Evolutionary conservation across 1,140 invertebrate species (phyloP), one percentile per base, ranked within the genome.

Genomic region (Bombus confusus): DNA sequence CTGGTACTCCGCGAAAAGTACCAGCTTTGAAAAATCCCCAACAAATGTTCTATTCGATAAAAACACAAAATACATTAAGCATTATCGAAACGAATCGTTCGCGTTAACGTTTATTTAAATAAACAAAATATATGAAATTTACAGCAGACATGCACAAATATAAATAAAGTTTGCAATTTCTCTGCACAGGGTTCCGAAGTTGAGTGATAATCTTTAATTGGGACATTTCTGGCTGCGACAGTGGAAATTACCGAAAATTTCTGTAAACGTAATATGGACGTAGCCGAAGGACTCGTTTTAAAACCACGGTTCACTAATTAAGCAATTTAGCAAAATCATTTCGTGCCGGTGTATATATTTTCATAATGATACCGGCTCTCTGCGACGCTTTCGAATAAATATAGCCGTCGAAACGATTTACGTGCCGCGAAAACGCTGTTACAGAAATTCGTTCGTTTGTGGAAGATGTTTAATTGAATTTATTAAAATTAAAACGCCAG

Each of bases 311-410:
- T 15, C 41, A 6, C 59, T 75, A 74, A 47, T 75, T 66, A 75
- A 75, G 28, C 41, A 64, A 82, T 82, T 75, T 66, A 66, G 31
- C n/a, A 4, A 52, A 75, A 82, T 59, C 25, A 66, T 64, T 72
- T 66, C 25, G 15, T 28, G 28, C 13, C 8, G 41, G 9, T 75
- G 39, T 82, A 75, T 64, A 82, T 75, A 82, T 82, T 82, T 66
- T 75, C 71, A 43, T 64, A 82, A 75, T 75, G 62, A 75, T 18
- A 57, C n/a, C n/a, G n/a, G 12, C 3, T 25, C 25, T 28, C 15
- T 2, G 34, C 43, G 31, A 52, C 47, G 18, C 1, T 9, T 57
- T 15, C 28, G 31, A 69, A 59, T 57, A 80, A 80, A 80, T 66
- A 74, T 12, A 39, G n/a, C 34, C 37, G 28, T 64, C 22, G n/a